phyloP scores from a whole-genome alignment of 37 sponge, comb jelly and placozoan genomes.

The Eunapius fragilis region DNA sequence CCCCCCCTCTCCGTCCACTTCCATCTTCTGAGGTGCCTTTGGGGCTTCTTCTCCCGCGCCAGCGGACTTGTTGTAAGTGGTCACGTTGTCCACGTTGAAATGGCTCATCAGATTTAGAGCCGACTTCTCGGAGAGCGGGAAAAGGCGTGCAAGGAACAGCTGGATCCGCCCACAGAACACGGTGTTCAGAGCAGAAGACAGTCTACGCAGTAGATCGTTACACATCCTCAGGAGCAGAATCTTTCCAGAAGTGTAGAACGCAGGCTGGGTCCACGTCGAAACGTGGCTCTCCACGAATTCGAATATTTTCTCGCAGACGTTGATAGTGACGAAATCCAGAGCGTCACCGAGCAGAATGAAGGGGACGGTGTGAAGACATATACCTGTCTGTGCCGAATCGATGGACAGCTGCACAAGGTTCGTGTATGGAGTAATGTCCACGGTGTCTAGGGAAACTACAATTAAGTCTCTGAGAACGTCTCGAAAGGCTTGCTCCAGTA shows the following conservation, averaged over 20 bases:
- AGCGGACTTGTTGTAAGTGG: slow-evolving; percentile 73
- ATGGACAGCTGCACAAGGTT: slow-evolving; percentile 49
- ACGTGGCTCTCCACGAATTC: slow-evolving; percentile 69
- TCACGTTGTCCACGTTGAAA: slow-evolving; percentile 97
- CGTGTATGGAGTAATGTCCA: slow-evolving; percentile 6
- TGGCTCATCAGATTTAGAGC: slow-evolving; percentile 97
- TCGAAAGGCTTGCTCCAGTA: slow-evolving; percentile 88
- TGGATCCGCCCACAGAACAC: slow-evolving; percentile 99
- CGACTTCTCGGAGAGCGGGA: slow-evolving; percentile 95
- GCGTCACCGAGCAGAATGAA: slow-evolving; percentile 90
- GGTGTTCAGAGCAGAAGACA: slow-evolving; percentile 89
- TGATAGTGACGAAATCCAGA: slow-evolving; percentile 85
- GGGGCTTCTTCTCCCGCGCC: slow-evolving; percentile 16
- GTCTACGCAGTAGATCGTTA: slow-evolving; percentile 92
- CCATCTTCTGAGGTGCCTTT: slow-evolving; percentile 6
- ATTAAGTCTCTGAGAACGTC: slow-evolving; percentile 62
- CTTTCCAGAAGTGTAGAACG: slow-evolving; percentile 84
- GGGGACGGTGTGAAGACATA: slow-evolving; percentile 74
- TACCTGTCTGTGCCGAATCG: slow-evolving; percentile 36
- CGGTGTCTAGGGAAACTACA: background rate
- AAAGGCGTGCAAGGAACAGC: slow-evolving; percentile 93
- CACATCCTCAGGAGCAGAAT: slow-evolving; percentile 87
- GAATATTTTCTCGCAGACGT: slow-evolving; percentile 81
- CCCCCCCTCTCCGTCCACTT: background rate
- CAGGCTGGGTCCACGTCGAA: slow-evolving; percentile 67